Base-by-base conservation (phyloP, 2,797 vertebrate species). In the Anas bernieri region DNA sequence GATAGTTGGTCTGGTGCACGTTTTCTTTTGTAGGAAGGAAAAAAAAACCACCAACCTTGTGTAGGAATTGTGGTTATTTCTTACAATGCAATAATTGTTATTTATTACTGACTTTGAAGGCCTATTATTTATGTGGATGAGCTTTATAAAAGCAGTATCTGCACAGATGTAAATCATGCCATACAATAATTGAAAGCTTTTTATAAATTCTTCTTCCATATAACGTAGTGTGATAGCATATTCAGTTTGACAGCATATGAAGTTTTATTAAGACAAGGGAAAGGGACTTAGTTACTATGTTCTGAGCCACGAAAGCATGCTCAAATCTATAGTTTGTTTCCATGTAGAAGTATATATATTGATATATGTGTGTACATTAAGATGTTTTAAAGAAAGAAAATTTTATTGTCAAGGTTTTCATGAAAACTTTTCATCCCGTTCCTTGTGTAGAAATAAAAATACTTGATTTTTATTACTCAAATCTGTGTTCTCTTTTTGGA, bases 401-500 rank as follows among this genome's bases (percentile, higher is more conserved):
- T 45, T 61, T 74, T 59, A 12, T 30, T 83, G 37, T 72, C 20
- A 9, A 21, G 4, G 4, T 18, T 86, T 86, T 84, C 7, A 15
- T 41, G 23, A 62, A 79, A 68, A 18, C 10, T 72, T 39, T 17
- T 3, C 48, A 0, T 69, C 54, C 18, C 35, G 2, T 37, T 88
- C 7, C 37, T 93, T 90, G 85, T 73, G 9, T 52, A 85, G 28
- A 69, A 80, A 48, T 74, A 79, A 30, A 73, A 66, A 12, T 58
- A 74, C 74, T 74, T 92, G 15, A 21, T 48, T 90, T 90, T 55
- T 67, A 12, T 50, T 3, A 39, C 90, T 66, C 31, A 69, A 26
- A 62, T n/a, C 22, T 85, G 35, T 87, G 28, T 35, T 94, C 92
- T 46, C 15, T 39, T 94, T 91, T 93, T 91, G 79, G 37, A 91